Evolutionary conservation across 2,797 vertebrate species (phyloP).

Genomic region (Cynodonichthys magdalenae): DNA sequence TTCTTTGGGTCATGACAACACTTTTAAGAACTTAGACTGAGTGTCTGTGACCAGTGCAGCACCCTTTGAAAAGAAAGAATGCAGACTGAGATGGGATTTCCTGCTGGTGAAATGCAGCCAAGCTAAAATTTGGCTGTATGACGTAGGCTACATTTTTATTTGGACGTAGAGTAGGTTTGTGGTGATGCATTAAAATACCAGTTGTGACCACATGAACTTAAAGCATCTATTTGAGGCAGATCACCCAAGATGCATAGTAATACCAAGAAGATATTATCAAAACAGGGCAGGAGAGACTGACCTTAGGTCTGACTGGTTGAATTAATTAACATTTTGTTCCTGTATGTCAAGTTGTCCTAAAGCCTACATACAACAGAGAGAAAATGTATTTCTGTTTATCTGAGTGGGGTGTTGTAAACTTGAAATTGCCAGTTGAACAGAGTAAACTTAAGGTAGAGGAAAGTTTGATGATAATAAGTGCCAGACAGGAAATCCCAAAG

Average conservation of each 20-base stretch:
- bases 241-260: too few relatives aligned
- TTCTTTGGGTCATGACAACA: background rate
- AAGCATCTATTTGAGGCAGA: background rate
- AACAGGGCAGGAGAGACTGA: background rate
- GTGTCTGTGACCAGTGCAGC: background rate
- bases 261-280: background rate
- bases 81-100: background rate
- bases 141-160: background rate
- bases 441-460: conserved; percentile 32
- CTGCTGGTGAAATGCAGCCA: background rate
- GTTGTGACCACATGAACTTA: background rate
- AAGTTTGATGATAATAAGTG: conserved; percentile 27
- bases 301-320: background rate
- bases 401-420: background rate
- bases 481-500: conserved; percentile 55
- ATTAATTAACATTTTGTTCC: conserved; percentile 8
- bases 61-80: background rate
- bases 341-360: conserved; percentile 7
- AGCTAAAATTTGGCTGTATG: background rate
- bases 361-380: background rate
- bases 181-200: background rate
- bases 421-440: conserved; percentile 35
- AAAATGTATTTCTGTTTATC: conserved; percentile 16
- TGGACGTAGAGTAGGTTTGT: background rate
- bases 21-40: too few relatives aligned